Percentiles rank a stretch among this genome's conserved stretches.
Conservation (phyloP, 2,888 invertebrate species). For the Thysanoteuthis rhombus region DNA sequence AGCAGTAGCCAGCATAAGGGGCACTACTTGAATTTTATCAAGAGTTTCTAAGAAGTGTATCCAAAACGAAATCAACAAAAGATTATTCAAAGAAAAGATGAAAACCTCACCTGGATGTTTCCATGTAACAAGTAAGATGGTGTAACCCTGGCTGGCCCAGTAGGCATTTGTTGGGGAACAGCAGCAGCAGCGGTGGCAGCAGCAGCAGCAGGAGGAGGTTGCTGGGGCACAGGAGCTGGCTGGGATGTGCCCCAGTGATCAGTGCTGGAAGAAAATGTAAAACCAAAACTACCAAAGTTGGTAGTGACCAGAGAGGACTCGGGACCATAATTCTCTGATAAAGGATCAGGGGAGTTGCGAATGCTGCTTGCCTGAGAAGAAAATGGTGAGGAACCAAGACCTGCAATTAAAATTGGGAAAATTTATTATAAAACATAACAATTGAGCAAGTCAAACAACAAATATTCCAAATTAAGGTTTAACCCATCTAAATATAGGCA, state of each 20-base stretch:
- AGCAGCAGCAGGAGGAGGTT: conserved; percentile 35
- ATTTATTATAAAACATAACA: neutral
- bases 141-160: conserved; percentile 33
- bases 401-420: conserved; percentile 39
- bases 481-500: too few relatives aligned
- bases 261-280: conserved; percentile 12
- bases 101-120: conserved; percentile 42
- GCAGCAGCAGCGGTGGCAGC: conserved; percentile 35
- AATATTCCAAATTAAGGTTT: too few relatives aligned
- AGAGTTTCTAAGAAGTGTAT: neutral
- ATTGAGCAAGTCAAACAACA: too few relatives aligned
- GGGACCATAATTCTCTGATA: conserved; percentile 39
- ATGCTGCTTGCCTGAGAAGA: conserved; percentile 59
- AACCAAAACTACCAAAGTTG: conserved; percentile 26
- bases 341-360: conserved; percentile 60
- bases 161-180: conserved; percentile 33
- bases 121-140: conserved; percentile 42
- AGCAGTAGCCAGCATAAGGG: too few relatives aligned
- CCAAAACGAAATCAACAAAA: neutral
- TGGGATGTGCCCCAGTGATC: conserved; percentile 28
- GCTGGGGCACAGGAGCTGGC: conserved; percentile 39
- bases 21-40: too few relatives aligned
- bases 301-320: conserved; percentile 30
- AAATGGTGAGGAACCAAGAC: conserved; percentile 60
- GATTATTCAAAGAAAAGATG: neutral